Evolutionary conservation across 2,797 vertebrate genomes (phyloP).

Genomic region (Sebastes minor): DNA sequence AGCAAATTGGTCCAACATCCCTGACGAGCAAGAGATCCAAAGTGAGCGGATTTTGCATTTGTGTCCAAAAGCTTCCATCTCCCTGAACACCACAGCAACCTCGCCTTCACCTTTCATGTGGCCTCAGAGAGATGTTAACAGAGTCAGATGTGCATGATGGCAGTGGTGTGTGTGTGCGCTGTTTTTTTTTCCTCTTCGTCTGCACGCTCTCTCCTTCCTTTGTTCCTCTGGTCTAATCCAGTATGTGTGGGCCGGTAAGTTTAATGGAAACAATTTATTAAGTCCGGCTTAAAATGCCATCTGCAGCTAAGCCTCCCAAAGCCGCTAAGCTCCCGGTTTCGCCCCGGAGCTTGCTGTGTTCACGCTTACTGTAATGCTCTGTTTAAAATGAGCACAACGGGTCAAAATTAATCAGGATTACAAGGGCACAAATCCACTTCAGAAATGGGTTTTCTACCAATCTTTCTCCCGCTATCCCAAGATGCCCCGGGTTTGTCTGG

Average conservation of each 20-base stretch:
- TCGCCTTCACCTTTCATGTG: slow-evolving; percentile 62
- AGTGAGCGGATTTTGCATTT: slow-evolving; percentile 61
- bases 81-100: slow-evolving; percentile 51
- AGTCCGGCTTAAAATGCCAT: slow-evolving; percentile 90
- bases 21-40: slow-evolving; percentile 60
- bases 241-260: slow-evolving; percentile 88
- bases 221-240: slow-evolving; percentile 85
- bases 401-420: slow-evolving; percentile 91
- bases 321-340: slow-evolving; percentile 86
- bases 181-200: slow-evolving; percentile 55
- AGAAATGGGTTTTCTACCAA: slow-evolving; percentile 87
- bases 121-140: slow-evolving; percentile 66
- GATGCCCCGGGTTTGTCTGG: slow-evolving; percentile 75
- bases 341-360: slow-evolving; percentile 83
- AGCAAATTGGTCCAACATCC: slow-evolving; percentile 72
- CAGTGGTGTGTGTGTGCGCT: slow-evolving; percentile 51
- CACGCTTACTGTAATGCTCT: slow-evolving; percentile 87
- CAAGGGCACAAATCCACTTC: slow-evolving; percentile 89
- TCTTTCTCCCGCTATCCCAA: slow-evolving; percentile 81
- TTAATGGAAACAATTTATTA: slow-evolving; percentile 92
- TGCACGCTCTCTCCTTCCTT: slow-evolving; percentile 78
- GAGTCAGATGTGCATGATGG: slow-evolving; percentile 67
- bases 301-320: slow-evolving; percentile 89
- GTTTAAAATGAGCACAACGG: slow-evolving; percentile 89
- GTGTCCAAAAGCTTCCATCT: slow-evolving; percentile 51